Base-by-base conservation (phyloP, 2,888 invertebrate species). In the Scaptomyza flava region DNA sequence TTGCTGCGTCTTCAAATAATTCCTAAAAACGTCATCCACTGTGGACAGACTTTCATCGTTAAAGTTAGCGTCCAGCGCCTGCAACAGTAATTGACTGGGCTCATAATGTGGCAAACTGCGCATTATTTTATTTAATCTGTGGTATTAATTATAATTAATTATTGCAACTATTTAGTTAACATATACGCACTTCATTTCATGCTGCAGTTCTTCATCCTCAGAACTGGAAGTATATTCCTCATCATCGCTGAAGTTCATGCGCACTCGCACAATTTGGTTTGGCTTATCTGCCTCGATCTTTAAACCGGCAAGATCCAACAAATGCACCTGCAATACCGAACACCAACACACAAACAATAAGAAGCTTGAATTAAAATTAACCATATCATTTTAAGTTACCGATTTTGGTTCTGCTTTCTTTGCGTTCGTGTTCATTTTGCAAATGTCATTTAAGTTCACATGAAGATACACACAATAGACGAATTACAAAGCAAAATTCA, bases 1-100 rank as follows among this genome's bases (percentile, higher is more conserved):
- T 0, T 14, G n/a, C 1, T 43, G 36, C 0, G 73, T 63, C 11
- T 52, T 0, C 9, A 89, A 17, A 51, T 83, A 90, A 11, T 67
- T 51, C 2, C 12, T 12, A 11, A 82, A 86, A 0, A 23, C 23
- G 0, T 2, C 14, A 45, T 68, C 47, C 0, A 34, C n/a, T 4
- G 4, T 8, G 1, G 23, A 45, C 4, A 82, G 57, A 34, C 69
- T 66, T 3, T 66, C 36, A 23, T 72, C 38, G 7, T 43, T 46
- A 11, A 82, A 82, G 1, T 77, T 51, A 3, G 30, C 34, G 1
- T 51, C 6, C 8, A 75, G n/a, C 0, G 87, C 81, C 2, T 58
- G 6, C 1, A 81, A 6, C 60, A 86, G 36, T 2, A 23, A 23
- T 1, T 41, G 0, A 11, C 48, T 64, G 1, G 81, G 81, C 41